Base-by-base conservation (phyloP, 1,140 invertebrate genomes). In the Ectropis grisescens region DNA sequence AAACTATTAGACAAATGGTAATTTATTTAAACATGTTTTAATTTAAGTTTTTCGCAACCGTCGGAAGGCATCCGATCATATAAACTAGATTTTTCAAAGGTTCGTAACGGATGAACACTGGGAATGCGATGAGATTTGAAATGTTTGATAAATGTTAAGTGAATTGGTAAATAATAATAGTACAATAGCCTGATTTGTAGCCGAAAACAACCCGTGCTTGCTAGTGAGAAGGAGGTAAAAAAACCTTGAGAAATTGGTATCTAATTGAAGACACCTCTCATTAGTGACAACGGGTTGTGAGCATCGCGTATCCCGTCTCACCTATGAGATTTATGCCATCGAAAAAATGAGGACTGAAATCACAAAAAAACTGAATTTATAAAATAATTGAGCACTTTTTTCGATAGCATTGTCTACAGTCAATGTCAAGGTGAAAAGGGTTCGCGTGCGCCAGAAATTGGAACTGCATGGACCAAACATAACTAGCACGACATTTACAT, bases 381-480 rank as follows among this genome's bases (percentile, higher is more conserved):
- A n/a, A n/a, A n/a, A n/a, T n/a, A n/a, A n/a, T n/a, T n/a, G n/a
- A n/a, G n/a, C n/a, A n/a, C n/a, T n/a, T n/a, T n/a, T n/a, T n/a
- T n/a, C n/a, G n/a, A n/a, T n/a, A n/a, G n/a, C n/a, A n/a, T n/a
- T n/a, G n/a, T n/a, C n/a, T n/a, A n/a, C n/a, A n/a, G n/a, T n/a
- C n/a, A n/a, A n/a, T n/a, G n/a, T n/a, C n/a, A n/a, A n/a, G n/a
- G n/a, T n/a, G n/a, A n/a, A n/a, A n/a, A n/a, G n/a, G n/a, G n/a
- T n/a, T n/a, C n/a, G n/a, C n/a, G n/a, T 46, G 27, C 23, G 33
- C 38, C 50, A 47, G 57, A 51, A 65, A 60, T 58, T 59, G 65
- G 52, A 59, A 67, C 61, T 62, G 55, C 61, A 72, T 56, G 72
- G 72, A 81, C 76, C 76, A 81, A 81, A 70, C 74, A 70, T 65